Conservation (phyloP, 1,140 invertebrate genomes). For the Drosophila bocki region DNA sequence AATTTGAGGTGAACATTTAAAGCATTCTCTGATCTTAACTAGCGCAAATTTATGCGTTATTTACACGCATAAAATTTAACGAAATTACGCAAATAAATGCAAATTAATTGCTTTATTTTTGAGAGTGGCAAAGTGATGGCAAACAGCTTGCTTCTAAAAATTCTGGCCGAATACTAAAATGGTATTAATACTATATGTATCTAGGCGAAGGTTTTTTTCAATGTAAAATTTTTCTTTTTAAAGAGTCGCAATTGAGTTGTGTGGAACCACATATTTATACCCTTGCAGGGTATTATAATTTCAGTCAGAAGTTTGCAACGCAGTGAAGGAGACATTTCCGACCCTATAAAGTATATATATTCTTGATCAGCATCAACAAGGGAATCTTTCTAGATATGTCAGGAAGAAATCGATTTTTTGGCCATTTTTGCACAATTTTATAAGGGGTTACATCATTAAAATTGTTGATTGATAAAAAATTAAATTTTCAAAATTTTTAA, state of each 20-base stretch:
- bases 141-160: slow-evolving; percentile 18
- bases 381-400: too few relatives aligned
- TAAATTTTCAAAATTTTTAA: too few relatives aligned
- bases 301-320: too few relatives aligned
- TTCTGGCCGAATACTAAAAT: background rate
- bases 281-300: too few relatives aligned
- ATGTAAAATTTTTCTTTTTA: background rate
- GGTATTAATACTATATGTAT: background rate
- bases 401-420: too few relatives aligned
- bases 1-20: slow-evolving; percentile 49
- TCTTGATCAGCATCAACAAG: too few relatives aligned
- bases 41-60: slow-evolving; percentile 64
- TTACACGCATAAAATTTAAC: slow-evolving; percentile 53
- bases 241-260: background rate
- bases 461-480: too few relatives aligned
- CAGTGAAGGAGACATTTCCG: too few relatives aligned
- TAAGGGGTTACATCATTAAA: too few relatives aligned
- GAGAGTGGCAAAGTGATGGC: slow-evolving; percentile 21
- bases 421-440: too few relatives aligned
- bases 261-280: too few relatives aligned
- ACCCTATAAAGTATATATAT: too few relatives aligned
- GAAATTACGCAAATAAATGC: slow-evolving; percentile 50
- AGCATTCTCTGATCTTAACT: slow-evolving; percentile 59
- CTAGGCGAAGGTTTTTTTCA: slow-evolving; percentile 14
- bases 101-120: slow-evolving; percentile 52